A percentile compares a stretch with the other conserved stretches of the same genome.
phyloP scores from a whole-genome alignment of 2,888 invertebrate species.

The Neoascia interrupta region DNA sequence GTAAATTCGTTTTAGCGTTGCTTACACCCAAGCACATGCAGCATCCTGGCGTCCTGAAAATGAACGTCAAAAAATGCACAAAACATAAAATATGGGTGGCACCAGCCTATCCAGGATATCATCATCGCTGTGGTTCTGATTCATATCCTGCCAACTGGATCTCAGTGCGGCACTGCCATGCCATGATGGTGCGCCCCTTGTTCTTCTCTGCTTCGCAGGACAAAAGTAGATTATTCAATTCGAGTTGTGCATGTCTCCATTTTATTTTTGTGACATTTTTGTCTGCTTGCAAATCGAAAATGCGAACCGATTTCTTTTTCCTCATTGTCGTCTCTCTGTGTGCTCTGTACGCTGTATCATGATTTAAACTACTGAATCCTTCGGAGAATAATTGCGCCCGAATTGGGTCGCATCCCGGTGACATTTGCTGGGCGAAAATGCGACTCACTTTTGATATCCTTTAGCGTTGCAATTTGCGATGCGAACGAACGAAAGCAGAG shows the following conservation, averaged over 20 bases:
- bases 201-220: slow-evolving; percentile 31
- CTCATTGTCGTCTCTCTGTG: background rate
- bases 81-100: background rate
- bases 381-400: slow-evolving; percentile 40
- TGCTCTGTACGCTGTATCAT: slow-evolving; percentile 22
- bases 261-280: slow-evolving; percentile 61
- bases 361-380: slow-evolving; percentile 45
- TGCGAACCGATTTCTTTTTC: slow-evolving; percentile 49
- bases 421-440: slow-evolving; percentile 37
- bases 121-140: slow-evolving; percentile 46
- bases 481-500: slow-evolving; percentile 35
- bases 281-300: slow-evolving; percentile 67
- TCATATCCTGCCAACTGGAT: slow-evolving; percentile 51
- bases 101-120: slow-evolving; percentile 46
- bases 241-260: slow-evolving; percentile 55
- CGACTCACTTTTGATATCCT: slow-evolving; percentile 51
- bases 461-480: slow-evolving; percentile 43
- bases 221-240: slow-evolving; percentile 66
- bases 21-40: too few species aligned
- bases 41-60: slow-evolving; percentile 41
- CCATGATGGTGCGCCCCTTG: background rate
- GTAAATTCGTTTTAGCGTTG: slow-evolving; percentile 40
- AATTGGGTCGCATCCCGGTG: slow-evolving; percentile 38
- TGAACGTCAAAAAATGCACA: slow-evolving; percentile 25
- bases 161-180: slow-evolving; percentile 9